A percentile compares a stretch with the other conserved stretches of the same genome.
phyloP scores from a whole-genome alignment of 2,797 vertebrate species.

The Sebastes hubbsi region DNA sequence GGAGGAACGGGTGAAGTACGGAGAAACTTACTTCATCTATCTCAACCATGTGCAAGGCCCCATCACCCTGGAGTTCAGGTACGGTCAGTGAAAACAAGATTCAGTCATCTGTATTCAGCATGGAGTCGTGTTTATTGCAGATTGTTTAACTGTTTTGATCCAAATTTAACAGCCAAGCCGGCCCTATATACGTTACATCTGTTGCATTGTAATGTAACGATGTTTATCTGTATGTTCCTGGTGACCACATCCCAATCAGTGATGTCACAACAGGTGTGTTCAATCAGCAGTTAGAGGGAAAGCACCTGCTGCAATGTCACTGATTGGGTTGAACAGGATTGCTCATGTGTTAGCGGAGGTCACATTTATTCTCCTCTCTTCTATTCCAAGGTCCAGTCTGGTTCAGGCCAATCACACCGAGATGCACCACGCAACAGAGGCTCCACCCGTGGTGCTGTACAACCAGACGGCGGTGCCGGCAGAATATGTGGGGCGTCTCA shows the following conservation, averaged over 20 bases:
- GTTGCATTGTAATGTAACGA: not conserved
- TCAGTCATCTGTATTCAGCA: not conserved
- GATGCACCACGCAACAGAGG: conserved; percentile 36
- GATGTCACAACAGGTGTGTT: not conserved
- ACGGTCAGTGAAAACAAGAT: not conserved
- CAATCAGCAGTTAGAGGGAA: not conserved
- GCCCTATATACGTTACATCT: not conserved
- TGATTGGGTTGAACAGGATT: not conserved
- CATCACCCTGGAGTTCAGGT: conserved; percentile 82
- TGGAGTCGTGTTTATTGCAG: not conserved
- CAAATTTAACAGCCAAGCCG: not conserved
- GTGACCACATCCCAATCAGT: not conserved
- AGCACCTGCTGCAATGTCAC: not conserved
- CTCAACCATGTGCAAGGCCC: conserved; percentile 68
- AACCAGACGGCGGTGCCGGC: conserved; percentile 56
- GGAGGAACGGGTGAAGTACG: conserved; percentile 81
- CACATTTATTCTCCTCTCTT: not conserved
- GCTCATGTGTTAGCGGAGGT: not conserved
- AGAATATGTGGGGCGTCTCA: conserved; percentile 73
- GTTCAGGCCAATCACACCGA: conserved; percentile 58
- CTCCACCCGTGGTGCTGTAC: conserved; percentile 65
- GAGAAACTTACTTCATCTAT: conserved; percentile 75
- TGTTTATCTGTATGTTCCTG: not conserved
- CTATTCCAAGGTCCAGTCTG: conserved; percentile 45
- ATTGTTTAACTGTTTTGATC: not conserved